Conservation (phyloP, 2,113 vertebrate species). For the Grammomys surdaster region DNA sequence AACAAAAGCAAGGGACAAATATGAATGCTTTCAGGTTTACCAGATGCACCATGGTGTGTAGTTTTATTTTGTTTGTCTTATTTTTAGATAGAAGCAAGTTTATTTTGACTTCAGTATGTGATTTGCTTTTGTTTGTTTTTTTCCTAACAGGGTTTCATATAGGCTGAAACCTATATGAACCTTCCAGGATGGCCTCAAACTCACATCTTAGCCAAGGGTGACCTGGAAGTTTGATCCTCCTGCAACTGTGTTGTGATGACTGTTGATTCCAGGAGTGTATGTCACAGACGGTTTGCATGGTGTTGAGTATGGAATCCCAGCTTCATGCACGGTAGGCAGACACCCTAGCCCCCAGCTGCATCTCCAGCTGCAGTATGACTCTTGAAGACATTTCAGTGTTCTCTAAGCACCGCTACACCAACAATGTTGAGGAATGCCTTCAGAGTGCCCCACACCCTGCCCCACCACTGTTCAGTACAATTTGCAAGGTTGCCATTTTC, state of each 20-base stretch:
- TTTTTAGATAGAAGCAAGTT: not conserved
- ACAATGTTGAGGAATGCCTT: conserved; percentile 21
- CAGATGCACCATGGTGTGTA: not conserved
- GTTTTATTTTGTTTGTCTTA: not conserved
- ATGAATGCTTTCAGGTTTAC: not conserved
- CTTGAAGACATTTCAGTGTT: not conserved
- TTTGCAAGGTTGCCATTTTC: not conserved
- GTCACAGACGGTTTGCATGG: not conserved
- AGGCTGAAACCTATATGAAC: not conserved
- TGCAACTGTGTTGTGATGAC: too few relatives aligned
- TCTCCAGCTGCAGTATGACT: not conserved
- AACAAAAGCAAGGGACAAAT: conserved; percentile 19
- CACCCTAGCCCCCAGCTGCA: not conserved
- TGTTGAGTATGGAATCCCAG: not conserved
- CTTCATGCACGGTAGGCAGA: not conserved
- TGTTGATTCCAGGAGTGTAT: too few relatives aligned
- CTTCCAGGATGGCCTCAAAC: not conserved
- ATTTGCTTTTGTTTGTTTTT: not conserved
- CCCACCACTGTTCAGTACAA: not conserved
- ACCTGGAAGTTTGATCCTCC: not conserved
- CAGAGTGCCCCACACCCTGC: not conserved
- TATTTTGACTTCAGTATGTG: not conserved
- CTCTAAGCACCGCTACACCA: not conserved
- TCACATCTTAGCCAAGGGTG: not conserved
- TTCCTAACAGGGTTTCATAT: not conserved